Percentiles rank a stretch among this genome's conserved stretches.
phyloP scores from a whole-genome alignment of 2,797 vertebrate genomes.

The Coendou prehensilis region DNA sequence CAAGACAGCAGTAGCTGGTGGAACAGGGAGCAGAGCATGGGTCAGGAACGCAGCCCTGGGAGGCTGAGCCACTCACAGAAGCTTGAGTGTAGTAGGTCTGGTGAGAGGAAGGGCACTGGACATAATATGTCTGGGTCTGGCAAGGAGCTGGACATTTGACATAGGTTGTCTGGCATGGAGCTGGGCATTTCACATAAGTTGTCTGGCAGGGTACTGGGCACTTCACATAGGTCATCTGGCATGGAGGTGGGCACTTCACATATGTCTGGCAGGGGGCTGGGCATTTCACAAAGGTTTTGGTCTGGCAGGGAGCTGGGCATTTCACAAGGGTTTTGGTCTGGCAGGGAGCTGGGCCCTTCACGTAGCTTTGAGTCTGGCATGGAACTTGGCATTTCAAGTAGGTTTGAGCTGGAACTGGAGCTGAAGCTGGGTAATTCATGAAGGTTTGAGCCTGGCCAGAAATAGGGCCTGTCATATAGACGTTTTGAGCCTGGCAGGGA shows the following conservation, averaged over 20 bases:
- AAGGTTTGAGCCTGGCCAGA: neutral
- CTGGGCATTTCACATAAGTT: neutral
- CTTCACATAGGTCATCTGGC: conserved; percentile 60
- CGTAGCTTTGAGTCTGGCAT: conserved; percentile 14
- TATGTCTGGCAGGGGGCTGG: neutral
- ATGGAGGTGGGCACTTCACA: conserved; percentile 51
- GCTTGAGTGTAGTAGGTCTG: conserved; percentile 68
- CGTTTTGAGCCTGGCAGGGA: neutral
- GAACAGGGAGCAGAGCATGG: conserved; percentile 80
- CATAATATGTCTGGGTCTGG: conserved; percentile 60
- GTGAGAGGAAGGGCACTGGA: conserved; percentile 58
- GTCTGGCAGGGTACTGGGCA: conserved; percentile 51
- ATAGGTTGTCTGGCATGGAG: conserved; percentile 48
- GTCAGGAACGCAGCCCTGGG: conserved; percentile 28
- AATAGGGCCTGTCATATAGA: neutral
- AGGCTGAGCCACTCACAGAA: conserved; percentile 19
- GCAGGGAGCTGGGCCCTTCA: conserved; percentile 54
- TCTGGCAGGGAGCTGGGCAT: conserved; percentile 32
- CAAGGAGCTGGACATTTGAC: conserved; percentile 56
- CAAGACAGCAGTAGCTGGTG: conserved; percentile 78
- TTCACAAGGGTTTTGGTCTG: conserved; percentile 45
- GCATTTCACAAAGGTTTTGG: conserved; percentile 35
- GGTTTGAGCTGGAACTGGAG: conserved; percentile 2
- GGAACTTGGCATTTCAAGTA: conserved; percentile 62
- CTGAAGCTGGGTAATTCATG: neutral